Conservation (phyloP, 2,888 invertebrate genomes). For the Cataglyphis rosenhaueri region DNA sequence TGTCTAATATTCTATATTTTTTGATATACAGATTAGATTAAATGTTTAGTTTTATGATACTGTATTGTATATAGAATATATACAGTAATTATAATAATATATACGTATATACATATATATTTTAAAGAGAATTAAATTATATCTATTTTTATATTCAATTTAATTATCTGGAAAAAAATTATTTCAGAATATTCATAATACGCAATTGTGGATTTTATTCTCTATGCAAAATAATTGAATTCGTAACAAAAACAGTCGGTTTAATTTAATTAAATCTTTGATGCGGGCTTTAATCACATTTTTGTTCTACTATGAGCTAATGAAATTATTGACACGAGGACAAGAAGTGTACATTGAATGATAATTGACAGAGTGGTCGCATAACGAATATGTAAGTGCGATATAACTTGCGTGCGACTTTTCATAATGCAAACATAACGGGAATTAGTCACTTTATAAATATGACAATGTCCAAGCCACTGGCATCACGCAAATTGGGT, state of each 20-base stretch:
- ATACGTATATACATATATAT: too few species aligned
- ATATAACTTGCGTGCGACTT: slow-evolving; percentile 5
- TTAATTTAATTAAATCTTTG: background rate
- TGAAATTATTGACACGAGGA: background rate
- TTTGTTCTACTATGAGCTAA: background rate
- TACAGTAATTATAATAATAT: background rate
- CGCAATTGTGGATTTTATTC: background rate
- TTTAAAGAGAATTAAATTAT: too few species aligned
- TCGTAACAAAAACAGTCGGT: too few species aligned
- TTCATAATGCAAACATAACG: slow-evolving; percentile 27
- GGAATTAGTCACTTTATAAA: slow-evolving; percentile 44
- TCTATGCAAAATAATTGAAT: background rate
- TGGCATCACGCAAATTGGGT: slow-evolving; percentile 43
- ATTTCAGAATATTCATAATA: background rate
- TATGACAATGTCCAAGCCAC: slow-evolving; percentile 13
- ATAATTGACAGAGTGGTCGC: slow-evolving; percentile 36
- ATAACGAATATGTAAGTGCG: slow-evolving; percentile 44
- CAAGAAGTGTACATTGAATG: background rate
- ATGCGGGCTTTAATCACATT: background rate
- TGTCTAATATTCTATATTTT: background rate
- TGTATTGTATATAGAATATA: background rate
- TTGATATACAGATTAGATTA: background rate
- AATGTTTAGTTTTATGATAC: background rate
- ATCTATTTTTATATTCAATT: background rate
- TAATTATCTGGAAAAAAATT: background rate